Percentiles rank a stretch among this genome's conserved stretches.
These are phyloP conservation scores for Dugesia japonica DNA, from an alignment of 2,888 invertebrate species.

Conservation along the genomic window DNA sequence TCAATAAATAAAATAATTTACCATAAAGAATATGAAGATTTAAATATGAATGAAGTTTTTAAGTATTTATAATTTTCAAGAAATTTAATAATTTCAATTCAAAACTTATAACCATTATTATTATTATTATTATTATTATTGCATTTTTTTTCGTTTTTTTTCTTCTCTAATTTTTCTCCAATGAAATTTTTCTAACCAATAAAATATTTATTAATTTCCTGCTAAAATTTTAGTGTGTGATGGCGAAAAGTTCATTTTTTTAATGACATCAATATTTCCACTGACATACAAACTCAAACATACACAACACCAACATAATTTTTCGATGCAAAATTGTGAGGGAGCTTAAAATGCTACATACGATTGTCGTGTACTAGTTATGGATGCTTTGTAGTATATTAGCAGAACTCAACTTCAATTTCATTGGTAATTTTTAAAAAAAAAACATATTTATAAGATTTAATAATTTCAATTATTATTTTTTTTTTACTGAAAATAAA, in stretches of 20 bases:
- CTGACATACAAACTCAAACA: neutral
- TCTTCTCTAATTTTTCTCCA: neutral
- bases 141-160: neutral
- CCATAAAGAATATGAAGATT: too few species aligned
- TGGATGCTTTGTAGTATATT: neutral
- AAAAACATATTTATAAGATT: too few species aligned
- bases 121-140: too few species aligned
- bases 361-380: conserved; percentile 3
- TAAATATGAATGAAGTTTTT: too few species aligned
- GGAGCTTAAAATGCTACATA: neutral
- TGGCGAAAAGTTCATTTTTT: neutral
- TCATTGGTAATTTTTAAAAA: neutral
- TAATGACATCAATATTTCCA: neutral
- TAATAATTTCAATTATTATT: too few species aligned
- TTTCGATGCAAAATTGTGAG: neutral
- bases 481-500: too few species aligned
- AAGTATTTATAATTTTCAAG: too few species aligned
- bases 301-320: neutral
- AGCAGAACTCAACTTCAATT: neutral
- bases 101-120: too few species aligned
- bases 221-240: neutral
- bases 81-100: too few species aligned
- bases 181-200: neutral
- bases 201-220: conserved; percentile 20
- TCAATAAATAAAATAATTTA: too few species aligned